phyloP scores from a whole-genome alignment of 2,113 vertebrate species.

The Arenaria interpres region DNA sequence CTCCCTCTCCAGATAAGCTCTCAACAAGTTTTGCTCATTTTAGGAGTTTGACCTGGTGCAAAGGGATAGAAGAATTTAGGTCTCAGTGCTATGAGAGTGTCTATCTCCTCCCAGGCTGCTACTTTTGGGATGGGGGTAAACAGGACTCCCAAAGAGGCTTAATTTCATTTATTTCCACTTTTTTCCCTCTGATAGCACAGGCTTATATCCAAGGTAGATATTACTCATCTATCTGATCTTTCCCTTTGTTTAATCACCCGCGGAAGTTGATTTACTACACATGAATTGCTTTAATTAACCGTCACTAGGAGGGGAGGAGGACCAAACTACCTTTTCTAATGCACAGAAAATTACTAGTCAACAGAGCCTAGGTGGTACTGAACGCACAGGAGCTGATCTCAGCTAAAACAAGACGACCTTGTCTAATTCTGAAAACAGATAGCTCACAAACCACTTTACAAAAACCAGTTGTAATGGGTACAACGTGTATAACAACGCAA shows the following conservation, averaged over 20 bases:
- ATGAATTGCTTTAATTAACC: slow-evolving; percentile 12
- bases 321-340: not conserved
- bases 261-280: not conserved
- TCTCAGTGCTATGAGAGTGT: not conserved
- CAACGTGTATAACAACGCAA: not conserved
- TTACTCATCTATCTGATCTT: not conserved
- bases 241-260: not conserved
- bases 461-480: not conserved
- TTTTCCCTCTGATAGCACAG: not conserved
- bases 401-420: not conserved
- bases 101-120: not conserved
- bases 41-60: not conserved
- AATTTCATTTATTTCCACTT: not conserved
- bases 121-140: not conserved
- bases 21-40: not conserved
- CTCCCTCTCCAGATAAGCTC: not conserved
- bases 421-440: not conserved
- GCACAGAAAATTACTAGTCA: not conserved
- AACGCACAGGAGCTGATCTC: not conserved
- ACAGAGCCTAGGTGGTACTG: not conserved
- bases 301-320: not conserved
- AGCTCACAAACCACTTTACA: not conserved
- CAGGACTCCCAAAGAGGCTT: not conserved
- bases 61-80: not conserved
- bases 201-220: not conserved